Evolutionary conservation across 2,113 vertebrate species (phyloP), one percentile per base, ranked within the genome.

Genomic region (Spheniscus mendiculus): DNA sequence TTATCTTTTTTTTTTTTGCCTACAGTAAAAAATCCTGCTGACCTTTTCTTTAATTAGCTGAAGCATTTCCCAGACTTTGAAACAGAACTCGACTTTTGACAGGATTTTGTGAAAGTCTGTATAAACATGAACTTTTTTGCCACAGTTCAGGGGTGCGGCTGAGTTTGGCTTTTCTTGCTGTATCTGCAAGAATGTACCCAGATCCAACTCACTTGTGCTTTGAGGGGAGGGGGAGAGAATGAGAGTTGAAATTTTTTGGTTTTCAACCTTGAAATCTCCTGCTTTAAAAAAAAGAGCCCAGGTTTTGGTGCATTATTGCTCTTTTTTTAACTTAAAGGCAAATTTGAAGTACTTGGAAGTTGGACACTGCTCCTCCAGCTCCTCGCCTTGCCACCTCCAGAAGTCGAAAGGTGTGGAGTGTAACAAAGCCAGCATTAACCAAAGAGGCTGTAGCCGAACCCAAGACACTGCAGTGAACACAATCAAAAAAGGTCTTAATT

Each of bases 41-140:
- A 95, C 92, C 96, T 97, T 96, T 95, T 90, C 93, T 94, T 93
- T 96, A 93, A 96, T 92, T 88, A 96, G 83, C 71, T 73, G 47
- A 95, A 93, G 55, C 67, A 50, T 65, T 81, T 91, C 83, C 76
- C 67, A 86, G 63, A 59, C 88, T 95, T 86, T 70, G 74, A 90
- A 93, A 86, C 30, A 80, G 63, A 95, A 50, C 42, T 78, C 40
- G 0, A n/a, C 76, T 93, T 93, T 42, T 73, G 82, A 83, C 34
- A 66, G 36, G 45, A 90, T 83, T 95, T 74, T 63, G 47, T 42
- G 72, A 17, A 36, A 86, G 79, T 80, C 76, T 53, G 15, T 70
- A 73, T 49, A 90, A 96, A 94, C 67, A 70, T 49, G 26, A 89
- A 74, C 69, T 25, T 52, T 58, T 74, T 76, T 44, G 58, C 58